These are phyloP conservation scores for Charadrius vociferus DNA, from an alignment of 2,113 vertebrate genomes.

Conservation along the genomic window DNA sequence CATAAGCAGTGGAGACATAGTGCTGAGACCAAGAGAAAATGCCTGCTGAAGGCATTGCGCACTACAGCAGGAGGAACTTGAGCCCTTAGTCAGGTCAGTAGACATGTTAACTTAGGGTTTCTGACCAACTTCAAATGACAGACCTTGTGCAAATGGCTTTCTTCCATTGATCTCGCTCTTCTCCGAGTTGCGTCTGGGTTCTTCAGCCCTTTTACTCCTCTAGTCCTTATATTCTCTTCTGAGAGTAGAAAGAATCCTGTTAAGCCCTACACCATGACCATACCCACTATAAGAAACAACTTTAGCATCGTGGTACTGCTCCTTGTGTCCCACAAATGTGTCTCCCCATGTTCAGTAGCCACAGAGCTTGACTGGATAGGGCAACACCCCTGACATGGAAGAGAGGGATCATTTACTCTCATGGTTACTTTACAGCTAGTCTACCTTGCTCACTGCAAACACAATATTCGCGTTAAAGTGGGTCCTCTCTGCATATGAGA, in stretches of 20 bases:
- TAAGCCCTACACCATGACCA: neutral
- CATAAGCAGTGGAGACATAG: neutral
- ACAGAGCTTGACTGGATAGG: neutral
- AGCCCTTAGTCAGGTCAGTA: neutral
- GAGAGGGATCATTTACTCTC: neutral
- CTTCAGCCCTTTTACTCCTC: neutral
- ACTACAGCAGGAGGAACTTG: neutral
- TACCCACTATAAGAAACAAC: neutral
- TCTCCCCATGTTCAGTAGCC: neutral
- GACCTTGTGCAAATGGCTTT: neutral
- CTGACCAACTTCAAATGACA: neutral
- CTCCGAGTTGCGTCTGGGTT: neutral
- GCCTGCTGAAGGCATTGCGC: neutral
- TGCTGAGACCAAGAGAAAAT: neutral
- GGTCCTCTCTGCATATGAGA: neutral
- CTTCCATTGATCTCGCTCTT: neutral
- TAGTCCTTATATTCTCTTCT: neutral
- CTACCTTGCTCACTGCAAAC: neutral
- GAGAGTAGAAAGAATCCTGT: neutral
- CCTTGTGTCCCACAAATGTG: neutral
- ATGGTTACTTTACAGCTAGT: neutral
- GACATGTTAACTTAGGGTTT: neutral
- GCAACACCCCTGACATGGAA: neutral
- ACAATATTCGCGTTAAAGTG: neutral
- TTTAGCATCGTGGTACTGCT: neutral